Conservation (phyloP, 2,888 invertebrate species). For the Liodrosophila aerea region DNA sequence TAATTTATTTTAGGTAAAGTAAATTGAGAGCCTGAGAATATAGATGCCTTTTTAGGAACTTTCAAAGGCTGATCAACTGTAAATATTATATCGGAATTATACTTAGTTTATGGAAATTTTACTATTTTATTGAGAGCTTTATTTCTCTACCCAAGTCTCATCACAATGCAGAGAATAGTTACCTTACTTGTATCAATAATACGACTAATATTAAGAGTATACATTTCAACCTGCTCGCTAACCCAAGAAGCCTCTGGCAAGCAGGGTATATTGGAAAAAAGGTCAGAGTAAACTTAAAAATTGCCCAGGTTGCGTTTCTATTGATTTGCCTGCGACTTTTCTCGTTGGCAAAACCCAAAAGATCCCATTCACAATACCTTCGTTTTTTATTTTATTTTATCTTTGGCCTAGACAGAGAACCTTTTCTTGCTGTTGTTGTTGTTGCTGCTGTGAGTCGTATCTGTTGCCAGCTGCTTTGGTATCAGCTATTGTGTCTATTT, state of each 20-base stretch:
- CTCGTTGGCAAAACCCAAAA: slow-evolving; percentile 8
- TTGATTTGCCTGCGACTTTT: slow-evolving; percentile 59
- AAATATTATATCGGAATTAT: too few relatives aligned
- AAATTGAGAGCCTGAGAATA: too few relatives aligned
- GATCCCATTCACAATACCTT: slow-evolving; percentile 32
- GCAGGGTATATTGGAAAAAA: slow-evolving; percentile 31
- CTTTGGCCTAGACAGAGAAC: slow-evolving; percentile 33
- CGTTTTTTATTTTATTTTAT: slow-evolving; percentile 23
- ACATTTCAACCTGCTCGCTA: too few relatives aligned
- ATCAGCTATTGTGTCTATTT: slow-evolving; percentile 71
- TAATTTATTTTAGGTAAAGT: too few relatives aligned
- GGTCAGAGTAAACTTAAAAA: slow-evolving; percentile 49
- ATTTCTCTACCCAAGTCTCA: too few relatives aligned
- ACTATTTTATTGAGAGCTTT: too few relatives aligned
- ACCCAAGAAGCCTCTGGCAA: not conserved
- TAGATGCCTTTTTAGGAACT: too few relatives aligned
- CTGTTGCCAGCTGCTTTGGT: slow-evolving; percentile 46
- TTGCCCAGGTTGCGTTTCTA: slow-evolving; percentile 50
- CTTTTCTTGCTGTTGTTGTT: slow-evolving; percentile 31
- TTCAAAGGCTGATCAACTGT: too few relatives aligned
- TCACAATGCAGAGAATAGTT: too few relatives aligned
- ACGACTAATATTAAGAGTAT: too few relatives aligned
- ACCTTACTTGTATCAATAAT: too few relatives aligned
- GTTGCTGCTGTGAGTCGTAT: slow-evolving; percentile 28
- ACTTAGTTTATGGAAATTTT: too few relatives aligned